Evolutionary conservation across 2,888 invertebrate species (phyloP), one percentile per base, ranked within the genome.

Genomic region (Bellardia pandia): DNA sequence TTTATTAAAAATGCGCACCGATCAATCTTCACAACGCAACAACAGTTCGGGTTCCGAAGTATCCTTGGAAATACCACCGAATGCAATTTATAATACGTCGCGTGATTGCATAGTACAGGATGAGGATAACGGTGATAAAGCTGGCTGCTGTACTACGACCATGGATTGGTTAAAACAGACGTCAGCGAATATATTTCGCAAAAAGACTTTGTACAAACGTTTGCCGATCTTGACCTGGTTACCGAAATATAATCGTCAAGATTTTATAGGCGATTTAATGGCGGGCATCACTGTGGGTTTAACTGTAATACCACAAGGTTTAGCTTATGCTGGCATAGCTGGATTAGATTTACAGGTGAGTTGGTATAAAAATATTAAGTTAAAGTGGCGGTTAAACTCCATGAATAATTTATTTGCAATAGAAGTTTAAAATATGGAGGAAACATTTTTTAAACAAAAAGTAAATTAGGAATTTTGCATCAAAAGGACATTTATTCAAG

Each of bases 281-380:
- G 98, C 98, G 13, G 98, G 98, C 77, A 94, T 98, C 75, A 98
- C 98, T 0, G 98, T 98, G 37, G 98, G 98, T 8, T 80, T 93
- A 75, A 93, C 93, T 9, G 93, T 93, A 37, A 93, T 93, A 78
- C 98, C 98, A 14, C 98, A 98, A 94, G 97, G 97, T 16, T 94
- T 97, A 88, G 97, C 97, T 11, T 97, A 97, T 93, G 95, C 97
- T 42, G 96, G 96, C 92, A 96, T 97, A 85, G 97, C 97, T 51
- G 96, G 96, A 23, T 93, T 97, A 89, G 96, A 97, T 77, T 94
- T 97, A 69, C 94, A 95, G 94, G 95, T 95, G 90, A 91, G 92
- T 90, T 58, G 30, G 9, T 30, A 13, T 11, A 30, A 30, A 33
- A 33, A 33, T 7, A 45, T 11, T 3, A 45, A 45, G n/a, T 13